Evolutionary conservation across 2,888 invertebrate species (phyloP), one percentile per base, ranked within the genome.

Genomic region (Coleophora deauratella): DNA sequence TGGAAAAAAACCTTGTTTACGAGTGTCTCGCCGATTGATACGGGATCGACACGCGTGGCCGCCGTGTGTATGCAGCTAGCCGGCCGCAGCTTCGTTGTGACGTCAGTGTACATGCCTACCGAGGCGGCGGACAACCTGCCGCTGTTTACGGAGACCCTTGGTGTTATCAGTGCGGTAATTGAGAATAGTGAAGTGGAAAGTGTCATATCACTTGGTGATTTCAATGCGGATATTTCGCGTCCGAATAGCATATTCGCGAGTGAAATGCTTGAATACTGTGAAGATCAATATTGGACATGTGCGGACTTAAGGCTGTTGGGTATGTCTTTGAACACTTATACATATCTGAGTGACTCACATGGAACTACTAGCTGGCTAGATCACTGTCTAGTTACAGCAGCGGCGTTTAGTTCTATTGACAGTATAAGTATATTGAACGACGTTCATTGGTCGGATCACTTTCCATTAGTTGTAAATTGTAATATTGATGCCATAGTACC

Each of bases 61-160:
- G n/a, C n/a, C n/a, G n/a, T n/a, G n/a, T 15, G 14, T 2, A 27
- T 6, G 21, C 14, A 14, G 10, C 9, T 15, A 3, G 11, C 7
- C 9, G 31, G n/a, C 9, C 3, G 21, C 2, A 7, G 10, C 9
- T 10, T 41, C 2, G 13, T 32, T 1, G 41, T 41, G 6, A 27
- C 36, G 36, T 33, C 37, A 9, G 41, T 41, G 13, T 41, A 41
- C 30, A 41, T 41, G 41, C 41, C 41, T 1, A 37, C 37, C 7
- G 28, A 37, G 1, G 2, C 9, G 6, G 15, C 7, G 2, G 34
- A 41, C n/a, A 37, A 41, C 30, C n/a, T 41, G 7, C 33, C 34
- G 1, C 13, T 37, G 2, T 41, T 41, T 21, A 34, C 37, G 10
- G 37, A 41, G 30, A 37, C 37, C 12, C 10, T 41, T 7, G 37